A percentile compares a stretch with the other conserved stretches of the same genome.
Evolutionary conservation across 2,888 invertebrate species (phyloP).

Genomic region (Oeneis ivallda): DNA sequence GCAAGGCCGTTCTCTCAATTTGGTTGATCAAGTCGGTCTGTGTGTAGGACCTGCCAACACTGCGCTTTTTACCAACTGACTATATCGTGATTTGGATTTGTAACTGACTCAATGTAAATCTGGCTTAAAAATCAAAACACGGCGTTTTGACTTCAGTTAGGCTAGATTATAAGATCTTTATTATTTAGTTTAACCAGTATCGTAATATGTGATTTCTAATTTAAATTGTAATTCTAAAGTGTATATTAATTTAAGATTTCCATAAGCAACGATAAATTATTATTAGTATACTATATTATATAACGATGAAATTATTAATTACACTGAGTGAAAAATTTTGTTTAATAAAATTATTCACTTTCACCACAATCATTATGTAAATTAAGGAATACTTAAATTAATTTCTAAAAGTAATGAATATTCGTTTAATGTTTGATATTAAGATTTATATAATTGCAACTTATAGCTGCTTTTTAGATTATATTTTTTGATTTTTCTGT

Average conservation of each 20-base stretch:
- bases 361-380: conserved; percentile 2
- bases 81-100: neutral
- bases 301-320: neutral
- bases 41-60: too few species aligned
- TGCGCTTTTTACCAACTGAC: too few species aligned
- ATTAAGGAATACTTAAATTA: neutral
- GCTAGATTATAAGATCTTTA: conserved; percentile 17
- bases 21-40: too few species aligned
- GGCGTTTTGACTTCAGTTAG: conserved; percentile 13
- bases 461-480: conserved; percentile 29
- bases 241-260: conserved; percentile 21
- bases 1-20: too few species aligned
- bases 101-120: conserved; percentile 3
- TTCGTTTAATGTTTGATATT: conserved; percentile 20
- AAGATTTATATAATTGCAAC: conserved; percentile 32
- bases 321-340: conserved; percentile 7
- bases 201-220: conserved; percentile 2
- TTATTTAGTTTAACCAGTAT: conserved; percentile 10
- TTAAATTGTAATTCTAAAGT: conserved; percentile 13
- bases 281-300: neutral
- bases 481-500: conserved; percentile 31
- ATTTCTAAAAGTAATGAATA: neutral
- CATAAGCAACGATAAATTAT: conserved; percentile 19
- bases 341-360: conserved; percentile 4
- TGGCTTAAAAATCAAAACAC: neutral